Conservation (phyloP, 2,797 vertebrate species). For the Meriones psammophilus region DNA sequence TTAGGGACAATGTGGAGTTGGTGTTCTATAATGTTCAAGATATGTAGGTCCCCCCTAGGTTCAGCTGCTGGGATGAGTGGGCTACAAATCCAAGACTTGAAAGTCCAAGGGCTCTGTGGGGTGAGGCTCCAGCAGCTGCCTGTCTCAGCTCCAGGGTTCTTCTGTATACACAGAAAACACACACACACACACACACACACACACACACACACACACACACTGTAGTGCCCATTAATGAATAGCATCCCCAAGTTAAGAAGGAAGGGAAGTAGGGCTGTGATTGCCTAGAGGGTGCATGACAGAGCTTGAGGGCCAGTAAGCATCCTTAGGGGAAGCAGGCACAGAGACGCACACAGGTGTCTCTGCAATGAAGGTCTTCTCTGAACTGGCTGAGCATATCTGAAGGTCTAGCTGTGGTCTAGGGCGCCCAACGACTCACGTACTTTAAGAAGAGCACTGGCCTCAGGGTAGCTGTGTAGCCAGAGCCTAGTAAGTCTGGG, state of each 20-base stretch:
- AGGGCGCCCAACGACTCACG: not conserved
- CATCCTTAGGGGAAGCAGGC: no score
- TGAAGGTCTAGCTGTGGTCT: not conserved
- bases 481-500: not conserved
- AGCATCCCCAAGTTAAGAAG: not conserved
- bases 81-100: not conserved
- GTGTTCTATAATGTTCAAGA: accelerated
- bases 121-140: not conserved
- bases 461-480: not conserved
- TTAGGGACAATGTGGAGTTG: no score
- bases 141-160: not conserved
- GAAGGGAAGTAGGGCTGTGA: accelerated
- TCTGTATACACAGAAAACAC: not conserved
- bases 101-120: not conserved
- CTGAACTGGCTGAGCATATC: not conserved
- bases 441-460: not conserved
- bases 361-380: not conserved
- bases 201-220: not conserved
- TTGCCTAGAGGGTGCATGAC: not conserved
- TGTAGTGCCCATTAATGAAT: not conserved
- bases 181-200: not conserved
- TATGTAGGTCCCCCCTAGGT: not conserved
- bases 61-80: accelerated
- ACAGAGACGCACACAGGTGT: not conserved
- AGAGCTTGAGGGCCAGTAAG: not conserved